phyloP scores from a whole-genome alignment of 2,888 invertebrate genomes.

The Minunthozetes semirufus region DNA sequence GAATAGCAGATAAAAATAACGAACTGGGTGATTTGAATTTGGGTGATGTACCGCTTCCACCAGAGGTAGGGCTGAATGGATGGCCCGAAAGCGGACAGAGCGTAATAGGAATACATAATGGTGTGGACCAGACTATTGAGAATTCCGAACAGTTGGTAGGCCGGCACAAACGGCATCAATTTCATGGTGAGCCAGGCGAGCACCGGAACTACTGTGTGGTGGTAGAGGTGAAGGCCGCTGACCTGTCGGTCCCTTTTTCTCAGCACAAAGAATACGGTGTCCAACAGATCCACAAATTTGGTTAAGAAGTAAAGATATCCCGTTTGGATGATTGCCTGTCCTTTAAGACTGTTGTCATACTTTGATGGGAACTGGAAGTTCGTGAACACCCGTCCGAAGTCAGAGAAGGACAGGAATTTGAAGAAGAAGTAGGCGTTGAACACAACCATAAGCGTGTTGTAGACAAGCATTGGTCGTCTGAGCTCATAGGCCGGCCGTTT shows the following conservation, averaged over 20 bases:
- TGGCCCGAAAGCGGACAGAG: constrained; percentile 15
- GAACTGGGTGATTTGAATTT: constrained; percentile 22
- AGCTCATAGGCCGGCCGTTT: neutral
- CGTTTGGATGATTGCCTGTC: neutral
- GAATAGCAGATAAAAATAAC: neutral
- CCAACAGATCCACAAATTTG: constrained; percentile 31
- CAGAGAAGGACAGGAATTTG: neutral
- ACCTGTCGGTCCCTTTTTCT: constrained; percentile 28
- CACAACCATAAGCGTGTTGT: constrained; percentile 5
- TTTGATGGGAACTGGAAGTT: neutral
- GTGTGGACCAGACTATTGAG: constrained; percentile 26
- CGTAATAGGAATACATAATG: constrained; percentile 33
- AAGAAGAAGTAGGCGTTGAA: constrained; percentile 2
- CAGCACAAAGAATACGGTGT: constrained; percentile 34
- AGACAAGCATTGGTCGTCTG: neutral
- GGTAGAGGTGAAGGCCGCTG: constrained; percentile 29
- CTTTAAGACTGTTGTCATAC: neutral
- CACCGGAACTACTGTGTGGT: constrained; percentile 30
- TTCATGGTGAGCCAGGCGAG: constrained; percentile 23
- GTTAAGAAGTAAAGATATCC: constrained; percentile 21
- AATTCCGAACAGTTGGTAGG: constrained; percentile 3
- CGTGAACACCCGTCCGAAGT: neutral
- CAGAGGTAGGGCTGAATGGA: constrained; percentile 8
- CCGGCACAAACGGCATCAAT: neutral
- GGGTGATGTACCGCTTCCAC: constrained; percentile 29